phyloP scores from a whole-genome alignment of 2,113 vertebrate genomes.

The Neoarius graeffei region DNA sequence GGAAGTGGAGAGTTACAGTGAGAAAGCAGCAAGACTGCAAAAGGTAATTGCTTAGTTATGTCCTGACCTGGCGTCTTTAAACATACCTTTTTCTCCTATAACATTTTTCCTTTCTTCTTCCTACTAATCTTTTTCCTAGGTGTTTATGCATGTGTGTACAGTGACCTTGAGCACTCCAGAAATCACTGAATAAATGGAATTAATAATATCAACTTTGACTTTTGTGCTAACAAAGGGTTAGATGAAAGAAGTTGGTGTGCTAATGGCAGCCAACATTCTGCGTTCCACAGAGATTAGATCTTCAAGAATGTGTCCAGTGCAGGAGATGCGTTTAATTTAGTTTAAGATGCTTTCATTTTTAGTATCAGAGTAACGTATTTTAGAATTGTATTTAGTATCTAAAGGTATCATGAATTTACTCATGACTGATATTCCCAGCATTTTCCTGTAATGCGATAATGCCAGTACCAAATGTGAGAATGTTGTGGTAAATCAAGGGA shows the following conservation, averaged over 20 bases:
- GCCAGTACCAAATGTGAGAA: slow-evolving; percentile 32
- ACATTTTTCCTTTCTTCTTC: neutral
- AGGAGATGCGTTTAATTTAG: slow-evolving; percentile 18
- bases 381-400: slow-evolving; percentile 11
- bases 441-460: slow-evolving; percentile 38
- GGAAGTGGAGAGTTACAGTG: slow-evolving; percentile 79
- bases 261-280: slow-evolving; percentile 42
- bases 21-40: slow-evolving; percentile 85
- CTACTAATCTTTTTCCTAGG: neutral
- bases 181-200: neutral
- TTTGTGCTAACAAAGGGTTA: slow-evolving; percentile 40
- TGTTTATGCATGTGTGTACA: neutral
- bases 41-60: slow-evolving; percentile 76
- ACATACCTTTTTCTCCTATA: neutral
- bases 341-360: slow-evolving; percentile 29
- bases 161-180: neutral
- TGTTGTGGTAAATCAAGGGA: slow-evolving; percentile 23
- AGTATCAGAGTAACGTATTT: slow-evolving; percentile 16
- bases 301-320: slow-evolving; percentile 33
- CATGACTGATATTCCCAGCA: slow-evolving; percentile 17
- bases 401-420: slow-evolving; percentile 7
- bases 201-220: neutral
- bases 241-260: slow-evolving; percentile 48
- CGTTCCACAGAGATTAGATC: slow-evolving; percentile 53
- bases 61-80: neutral